phyloP scores from a whole-genome alignment of 2,113 vertebrate genomes.

The Oostethus manadensis region DNA sequence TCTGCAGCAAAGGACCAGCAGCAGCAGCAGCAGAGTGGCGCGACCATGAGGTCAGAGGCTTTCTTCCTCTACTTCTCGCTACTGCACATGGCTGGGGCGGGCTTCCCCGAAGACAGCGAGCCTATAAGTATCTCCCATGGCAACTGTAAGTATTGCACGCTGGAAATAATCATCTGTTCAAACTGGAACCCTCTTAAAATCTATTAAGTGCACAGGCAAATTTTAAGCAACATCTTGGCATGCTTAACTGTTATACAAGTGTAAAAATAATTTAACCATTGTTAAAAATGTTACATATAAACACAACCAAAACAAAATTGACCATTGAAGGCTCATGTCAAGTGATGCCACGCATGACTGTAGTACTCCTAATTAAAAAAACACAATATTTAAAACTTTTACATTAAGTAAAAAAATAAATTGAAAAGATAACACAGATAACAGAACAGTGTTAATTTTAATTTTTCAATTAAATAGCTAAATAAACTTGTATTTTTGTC shows the following conservation, averaged over 20 bases:
- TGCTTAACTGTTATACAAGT: too few species aligned
- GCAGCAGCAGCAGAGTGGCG: constrained; percentile 59
- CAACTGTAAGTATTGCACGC: constrained; percentile 87
- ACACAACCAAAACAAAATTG: too few species aligned
- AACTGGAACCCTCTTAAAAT: too few species aligned
- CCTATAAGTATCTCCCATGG: constrained; percentile 99
- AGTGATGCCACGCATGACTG: background rate
- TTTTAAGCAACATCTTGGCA: too few species aligned
- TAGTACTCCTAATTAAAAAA: background rate
- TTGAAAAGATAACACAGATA: background rate
- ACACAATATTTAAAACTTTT: background rate
- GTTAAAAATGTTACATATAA: background rate
- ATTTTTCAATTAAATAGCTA: background rate
- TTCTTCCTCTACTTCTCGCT: constrained; percentile 96
- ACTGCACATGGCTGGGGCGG: constrained; percentile 89
- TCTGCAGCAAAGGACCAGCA: constrained; percentile 78
- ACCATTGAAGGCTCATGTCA: background rate
- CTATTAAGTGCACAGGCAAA: too few species aligned
- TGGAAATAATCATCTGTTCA: too few species aligned
- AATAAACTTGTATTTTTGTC: background rate
- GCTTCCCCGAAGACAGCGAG: constrained; percentile 98
- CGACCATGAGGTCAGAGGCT: constrained; percentile 98
- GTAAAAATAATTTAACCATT: too few species aligned
- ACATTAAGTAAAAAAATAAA: background rate
- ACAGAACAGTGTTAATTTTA: background rate